phyloP scores from a whole-genome alignment of 2,888 invertebrate genomes.

The Platycheirus albimanus region DNA sequence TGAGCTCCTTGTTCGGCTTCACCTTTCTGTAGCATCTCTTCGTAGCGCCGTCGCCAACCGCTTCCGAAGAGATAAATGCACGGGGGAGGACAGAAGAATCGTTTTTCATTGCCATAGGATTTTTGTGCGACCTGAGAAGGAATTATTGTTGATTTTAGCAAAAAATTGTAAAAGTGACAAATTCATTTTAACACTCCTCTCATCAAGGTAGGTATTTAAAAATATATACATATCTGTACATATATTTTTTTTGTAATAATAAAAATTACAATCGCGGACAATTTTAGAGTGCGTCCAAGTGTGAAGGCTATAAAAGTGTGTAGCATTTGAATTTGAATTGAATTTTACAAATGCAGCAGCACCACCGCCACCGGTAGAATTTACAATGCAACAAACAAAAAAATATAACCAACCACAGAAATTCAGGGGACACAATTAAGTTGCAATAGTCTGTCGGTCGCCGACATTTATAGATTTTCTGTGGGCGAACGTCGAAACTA shows the following conservation, averaged over 20 bases:
- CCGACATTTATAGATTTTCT: conserved; percentile 61
- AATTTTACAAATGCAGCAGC: conserved; percentile 52
- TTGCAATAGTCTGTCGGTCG: conserved; percentile 20
- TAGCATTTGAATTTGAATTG: conserved; percentile 66
- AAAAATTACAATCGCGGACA: conserved; percentile 63
- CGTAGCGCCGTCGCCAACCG: conserved; percentile 97
- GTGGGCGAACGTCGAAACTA: conserved; percentile 37
- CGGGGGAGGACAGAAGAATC: conserved; percentile 99
- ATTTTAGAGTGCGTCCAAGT: conserved; percentile 79
- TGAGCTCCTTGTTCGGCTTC: conserved; percentile 95
- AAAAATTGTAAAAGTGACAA: neutral
- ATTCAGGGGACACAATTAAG: conserved; percentile 67
- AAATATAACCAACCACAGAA: conserved; percentile 50
- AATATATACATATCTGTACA: too few species aligned
- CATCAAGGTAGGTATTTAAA: conserved; percentile 34
- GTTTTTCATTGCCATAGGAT: conserved; percentile 99
- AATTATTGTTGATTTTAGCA: neutral
- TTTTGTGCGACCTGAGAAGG: conserved; percentile 95
- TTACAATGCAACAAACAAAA: conserved; percentile 15
- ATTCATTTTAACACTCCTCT: conserved; percentile 31
- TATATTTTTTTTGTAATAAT: too few species aligned
- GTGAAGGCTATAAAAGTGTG: conserved; percentile 79
- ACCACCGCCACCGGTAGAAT: neutral
- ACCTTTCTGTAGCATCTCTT: conserved; percentile 95
- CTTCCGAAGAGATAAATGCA: conserved; percentile 99